Evolutionary conservation across 2,797 vertebrate species (phyloP).

Genomic region (Leptatherina wallacei): DNA sequence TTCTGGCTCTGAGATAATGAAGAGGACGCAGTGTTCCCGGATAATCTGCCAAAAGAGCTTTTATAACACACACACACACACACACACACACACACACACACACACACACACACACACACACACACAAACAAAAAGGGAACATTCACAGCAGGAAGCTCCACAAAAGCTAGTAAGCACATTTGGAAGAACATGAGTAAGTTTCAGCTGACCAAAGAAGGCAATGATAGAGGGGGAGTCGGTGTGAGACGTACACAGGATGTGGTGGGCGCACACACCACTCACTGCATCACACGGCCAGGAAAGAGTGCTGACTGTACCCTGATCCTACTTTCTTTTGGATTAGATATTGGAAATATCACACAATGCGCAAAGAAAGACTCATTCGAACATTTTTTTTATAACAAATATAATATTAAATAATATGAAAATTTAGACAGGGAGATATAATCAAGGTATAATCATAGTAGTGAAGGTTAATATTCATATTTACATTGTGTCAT

Average conservation of each 20-base stretch:
- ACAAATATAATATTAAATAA: constrained; percentile 88
- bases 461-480: constrained; percentile 80
- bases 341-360: constrained; percentile 14
- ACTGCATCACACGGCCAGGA: constrained; percentile 21
- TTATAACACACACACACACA: constrained; percentile 22
- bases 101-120: no score
- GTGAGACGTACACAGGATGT: constrained; percentile 71
- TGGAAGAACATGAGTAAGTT: constrained; percentile 32
- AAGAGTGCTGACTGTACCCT: constrained; percentile 48
- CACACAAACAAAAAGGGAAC: constrained; percentile 1
- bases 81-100: no score
- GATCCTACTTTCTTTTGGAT: constrained; percentile 24
- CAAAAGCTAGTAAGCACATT: constrained; percentile 64
- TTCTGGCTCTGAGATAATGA: constrained; percentile 38
- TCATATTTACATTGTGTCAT: constrained; percentile 73
- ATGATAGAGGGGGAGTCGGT: constrained; percentile 12
- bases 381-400: constrained; percentile 62
- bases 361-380: constrained; percentile 16
- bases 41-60: constrained; percentile 44
- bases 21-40: constrained; percentile 45
- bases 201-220: constrained; percentile 50
- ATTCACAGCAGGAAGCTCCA: constrained; percentile 52
- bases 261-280: constrained; percentile 38
- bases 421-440: constrained; percentile 78
- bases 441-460: constrained; percentile 76